Conservation (phyloP, 1,140 invertebrate genomes). For the Pararge aegeria region DNA sequence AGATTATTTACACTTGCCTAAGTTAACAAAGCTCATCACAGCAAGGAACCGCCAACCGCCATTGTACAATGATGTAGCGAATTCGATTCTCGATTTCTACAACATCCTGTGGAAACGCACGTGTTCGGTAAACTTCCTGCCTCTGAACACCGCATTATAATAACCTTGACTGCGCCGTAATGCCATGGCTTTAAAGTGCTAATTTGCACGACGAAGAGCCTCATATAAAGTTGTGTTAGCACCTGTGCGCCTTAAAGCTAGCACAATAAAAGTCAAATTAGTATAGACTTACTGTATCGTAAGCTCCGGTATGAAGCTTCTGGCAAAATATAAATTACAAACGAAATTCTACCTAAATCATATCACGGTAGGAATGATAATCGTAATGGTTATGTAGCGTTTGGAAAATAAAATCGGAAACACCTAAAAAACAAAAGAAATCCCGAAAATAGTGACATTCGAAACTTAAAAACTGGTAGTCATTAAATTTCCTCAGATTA, state of each 20-base stretch:
- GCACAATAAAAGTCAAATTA: background rate
- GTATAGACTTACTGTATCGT: background rate
- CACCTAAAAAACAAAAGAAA: too few species aligned
- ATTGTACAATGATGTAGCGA: slow-evolving; percentile 27
- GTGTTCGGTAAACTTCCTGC: slow-evolving; percentile 68
- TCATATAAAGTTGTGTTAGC: background rate
- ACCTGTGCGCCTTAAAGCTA: slow-evolving; percentile 4
- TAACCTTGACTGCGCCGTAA: slow-evolving; percentile 2
- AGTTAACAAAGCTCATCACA: background rate
- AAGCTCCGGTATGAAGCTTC: background rate
- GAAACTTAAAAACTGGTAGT: too few species aligned
- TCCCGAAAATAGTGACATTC: too few species aligned
- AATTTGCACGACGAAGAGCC: background rate
- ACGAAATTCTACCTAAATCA: background rate
- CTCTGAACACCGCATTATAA: background rate
- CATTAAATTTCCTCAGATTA: too few species aligned
- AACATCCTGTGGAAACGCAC: slow-evolving; percentile 73
- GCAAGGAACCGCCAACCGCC: background rate
- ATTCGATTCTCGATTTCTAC: slow-evolving; percentile 52
- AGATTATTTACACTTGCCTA: background rate
- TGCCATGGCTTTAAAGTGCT: slow-evolving; percentile 2
- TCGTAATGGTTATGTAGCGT: too few species aligned
- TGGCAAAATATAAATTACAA: background rate
- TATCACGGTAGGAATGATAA: background rate
- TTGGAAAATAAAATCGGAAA: too few species aligned